These are phyloP conservation scores for Lasiurus borealis DNA, from an alignment of 2,113 vertebrate species.

Conservation along the genomic window DNA sequence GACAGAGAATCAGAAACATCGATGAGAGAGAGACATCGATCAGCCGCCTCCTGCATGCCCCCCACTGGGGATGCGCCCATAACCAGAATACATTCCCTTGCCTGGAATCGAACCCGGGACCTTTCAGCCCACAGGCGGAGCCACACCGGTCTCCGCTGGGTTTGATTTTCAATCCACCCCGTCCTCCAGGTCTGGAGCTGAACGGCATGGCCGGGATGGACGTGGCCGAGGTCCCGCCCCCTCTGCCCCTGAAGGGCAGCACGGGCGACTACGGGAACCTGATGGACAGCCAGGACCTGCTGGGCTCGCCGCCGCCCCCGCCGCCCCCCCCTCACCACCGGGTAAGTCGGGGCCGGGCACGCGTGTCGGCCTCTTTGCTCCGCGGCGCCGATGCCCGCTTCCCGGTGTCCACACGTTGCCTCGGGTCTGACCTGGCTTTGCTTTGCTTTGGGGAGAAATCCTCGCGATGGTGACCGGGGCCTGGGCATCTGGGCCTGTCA, in stretches of 20 bases:
- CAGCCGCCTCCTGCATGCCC: too few species aligned
- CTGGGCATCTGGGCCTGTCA: accelerated
- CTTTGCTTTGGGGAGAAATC: background rate
- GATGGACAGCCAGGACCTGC: conserved; percentile 92
- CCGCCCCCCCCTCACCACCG: conserved; percentile 92
- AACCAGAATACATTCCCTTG: too few species aligned
- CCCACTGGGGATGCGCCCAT: too few species aligned
- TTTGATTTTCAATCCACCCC: accelerated
- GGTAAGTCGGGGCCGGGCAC: conserved; percentile 85
- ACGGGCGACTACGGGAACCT: conserved; percentile 96
- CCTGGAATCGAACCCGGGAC: too few species aligned
- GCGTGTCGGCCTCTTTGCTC: accelerated
- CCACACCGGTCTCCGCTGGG: too few species aligned
- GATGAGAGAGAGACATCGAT: too few species aligned
- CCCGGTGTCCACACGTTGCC: accelerated
- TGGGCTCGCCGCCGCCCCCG: conserved; percentile 90
- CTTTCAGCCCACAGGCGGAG: too few species aligned
- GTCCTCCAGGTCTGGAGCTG: conserved; percentile 89
- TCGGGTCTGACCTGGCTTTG: accelerated
- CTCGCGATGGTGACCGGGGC: accelerated
- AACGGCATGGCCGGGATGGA: conserved; percentile 92
- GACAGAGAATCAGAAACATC: too few species aligned
- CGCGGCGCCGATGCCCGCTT: accelerated
- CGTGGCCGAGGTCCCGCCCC: conserved; percentile 91
- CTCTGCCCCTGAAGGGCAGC: conserved; percentile 95